Percentiles rank a stretch among this genome's conserved stretches.
phyloP scores from a whole-genome alignment of 1,140 invertebrate genomes.

The Physella acuta region DNA sequence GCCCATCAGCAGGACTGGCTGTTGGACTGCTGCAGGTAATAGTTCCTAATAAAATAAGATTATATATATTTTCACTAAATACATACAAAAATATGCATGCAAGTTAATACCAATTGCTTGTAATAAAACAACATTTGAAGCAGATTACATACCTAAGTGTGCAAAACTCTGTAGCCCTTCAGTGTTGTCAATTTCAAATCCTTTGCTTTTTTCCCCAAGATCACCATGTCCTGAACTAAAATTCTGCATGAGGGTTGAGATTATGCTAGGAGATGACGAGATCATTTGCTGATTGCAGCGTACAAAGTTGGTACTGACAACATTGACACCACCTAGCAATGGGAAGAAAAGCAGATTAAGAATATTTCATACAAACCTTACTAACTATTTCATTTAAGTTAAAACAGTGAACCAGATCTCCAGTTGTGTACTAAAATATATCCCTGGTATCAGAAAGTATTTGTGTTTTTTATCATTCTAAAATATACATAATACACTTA shows the following conservation, averaged over 20 bases:
- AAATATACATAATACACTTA: too few relatives aligned
- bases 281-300: constrained; percentile 61
- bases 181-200: constrained; percentile 43
- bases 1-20: constrained; percentile 81
- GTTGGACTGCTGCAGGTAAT: constrained; percentile 81
- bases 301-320: constrained; percentile 62
- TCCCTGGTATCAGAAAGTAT: too few relatives aligned
- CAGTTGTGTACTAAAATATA: too few relatives aligned
- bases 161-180: constrained; percentile 84
- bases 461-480: too few relatives aligned
- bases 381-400: too few relatives aligned
- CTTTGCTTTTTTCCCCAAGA: constrained; percentile 45
- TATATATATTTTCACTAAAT: too few relatives aligned
- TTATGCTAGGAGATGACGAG: constrained; percentile 60
- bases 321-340: constrained; percentile 54
- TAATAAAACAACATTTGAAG: background rate
- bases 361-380: too few relatives aligned
- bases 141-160: constrained; percentile 68
- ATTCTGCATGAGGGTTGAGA: constrained; percentile 64
- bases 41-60: constrained; percentile 63
- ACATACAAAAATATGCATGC: too few relatives aligned
- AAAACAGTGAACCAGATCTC: too few relatives aligned
- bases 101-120: background rate
- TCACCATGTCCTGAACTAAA: constrained; percentile 50
- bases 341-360: background rate